Evolutionary conservation across 2,113 vertebrate genomes (phyloP), one percentile per base, ranked within the genome.

Genomic region (Phaethornis superciliosus): DNA sequence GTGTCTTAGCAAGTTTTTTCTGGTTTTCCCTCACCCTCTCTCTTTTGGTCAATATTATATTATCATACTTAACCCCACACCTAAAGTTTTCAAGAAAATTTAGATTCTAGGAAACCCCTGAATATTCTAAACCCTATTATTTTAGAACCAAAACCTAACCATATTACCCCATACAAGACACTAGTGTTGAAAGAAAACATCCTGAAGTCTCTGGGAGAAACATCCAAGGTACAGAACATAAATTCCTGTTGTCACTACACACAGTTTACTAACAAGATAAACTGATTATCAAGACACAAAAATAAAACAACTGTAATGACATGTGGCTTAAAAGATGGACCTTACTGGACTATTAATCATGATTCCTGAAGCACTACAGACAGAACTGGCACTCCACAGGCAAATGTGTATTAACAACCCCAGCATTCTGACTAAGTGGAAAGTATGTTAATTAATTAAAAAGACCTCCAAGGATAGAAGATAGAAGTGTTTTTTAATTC

Each of bases 201-300:
- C 52, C 55, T 70, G n/a, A 88, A 91, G 37, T 54, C 54, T 79
- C 85, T 46, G n/a, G 78, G 52, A 64, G 81, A 76, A 93, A 46
- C 62, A 91, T 35, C 65, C 32, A 60, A 67, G 26, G n/a, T 64
- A 60, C 40, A 75, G 62, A 85, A 85, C 1, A 0, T 44, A 35
- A 91, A 46, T 42, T 52, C 46, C 18, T 71, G 28, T 5, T 87
- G 42, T 40, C 56, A 56, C 33, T 59, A 59, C 32, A 30, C 23
- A 8, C 0, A 84, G 58, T 33, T 52, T 70, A 27, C 56, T 64
- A 33, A 76, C 58, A 76, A 79, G 35, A 32, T 49, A 89, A 89
- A 86, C 52, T 71, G 56, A 89, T 95, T 86, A 69, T 59, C 32
- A 86, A 90, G 77, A 77, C 22, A 77, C 28, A 87, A 71, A 91